A percentile compares a stretch with the other conserved stretches of the same genome.
Conservation (phyloP, 2,113 vertebrate species). For the Podocnemis expansa region DNA sequence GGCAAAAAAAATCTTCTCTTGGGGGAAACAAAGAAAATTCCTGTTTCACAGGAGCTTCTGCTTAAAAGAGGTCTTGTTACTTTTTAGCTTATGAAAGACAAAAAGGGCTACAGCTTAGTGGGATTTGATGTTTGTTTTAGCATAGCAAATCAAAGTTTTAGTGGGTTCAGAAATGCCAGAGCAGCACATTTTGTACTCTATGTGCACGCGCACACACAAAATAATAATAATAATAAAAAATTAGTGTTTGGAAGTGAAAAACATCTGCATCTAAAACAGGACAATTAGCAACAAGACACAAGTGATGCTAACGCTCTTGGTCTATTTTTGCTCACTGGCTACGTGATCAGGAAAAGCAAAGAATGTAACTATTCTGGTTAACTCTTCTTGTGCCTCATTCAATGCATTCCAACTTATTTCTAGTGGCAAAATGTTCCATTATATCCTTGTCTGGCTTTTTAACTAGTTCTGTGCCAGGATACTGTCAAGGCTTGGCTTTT, state of each 20-base stretch:
- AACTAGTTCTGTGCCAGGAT: not conserved
- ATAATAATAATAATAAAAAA: not conserved
- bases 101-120: conserved; percentile 41
- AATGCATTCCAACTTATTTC: not conserved
- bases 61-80: conserved; percentile 54
- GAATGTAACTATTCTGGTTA: conserved; percentile 46
- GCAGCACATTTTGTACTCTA: conserved; percentile 76
- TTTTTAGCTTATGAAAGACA: conserved; percentile 26
- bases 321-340: conserved; percentile 80
- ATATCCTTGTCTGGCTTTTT: not conserved
- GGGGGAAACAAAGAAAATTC: conserved; percentile 62
- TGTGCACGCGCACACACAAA: conserved; percentile 22
- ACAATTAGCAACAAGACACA: conserved; percentile 80
- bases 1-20: conserved; percentile 41
- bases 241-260: conserved; percentile 77
- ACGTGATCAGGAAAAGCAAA: conserved; percentile 65
- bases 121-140: conserved; percentile 67
- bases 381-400: conserved; percentile 36
- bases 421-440: fast-evolving
- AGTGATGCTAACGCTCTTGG: conserved; percentile 61
- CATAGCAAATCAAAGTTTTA: conserved; percentile 72
- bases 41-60: not conserved
- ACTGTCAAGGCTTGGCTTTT: not conserved
- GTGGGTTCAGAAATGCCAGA: conserved; percentile 79
- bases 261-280: conserved; percentile 83